Evolutionary conservation across 2,113 vertebrate genomes (phyloP).

Genomic region (Corythornis cristatus): DNA sequence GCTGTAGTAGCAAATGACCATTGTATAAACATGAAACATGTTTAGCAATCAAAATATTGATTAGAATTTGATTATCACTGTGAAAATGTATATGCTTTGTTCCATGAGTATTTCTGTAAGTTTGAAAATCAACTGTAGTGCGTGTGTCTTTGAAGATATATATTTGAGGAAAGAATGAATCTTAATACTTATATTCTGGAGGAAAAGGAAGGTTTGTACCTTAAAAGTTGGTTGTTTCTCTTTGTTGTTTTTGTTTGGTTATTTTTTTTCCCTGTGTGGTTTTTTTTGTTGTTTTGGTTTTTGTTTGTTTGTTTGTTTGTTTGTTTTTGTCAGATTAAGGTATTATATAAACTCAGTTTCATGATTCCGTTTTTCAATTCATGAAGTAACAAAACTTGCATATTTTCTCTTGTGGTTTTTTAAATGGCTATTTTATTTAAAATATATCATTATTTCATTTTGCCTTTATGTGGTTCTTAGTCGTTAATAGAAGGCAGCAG

Average conservation of each 20-base stretch:
- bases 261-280: too few relatives aligned
- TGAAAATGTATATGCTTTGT: neutral
- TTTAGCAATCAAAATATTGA: neutral
- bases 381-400: neutral
- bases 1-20: neutral
- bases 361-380: neutral
- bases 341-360: neutral
- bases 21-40: neutral
- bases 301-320: too few relatives aligned
- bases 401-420: neutral
- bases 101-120: rapidly evolving
- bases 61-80: neutral
- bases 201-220: neutral
- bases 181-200: neutral
- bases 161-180: neutral
- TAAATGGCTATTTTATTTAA: neutral
- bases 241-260: neutral
- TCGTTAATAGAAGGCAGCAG: neutral
- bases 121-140: neutral
- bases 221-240: neutral
- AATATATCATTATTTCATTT: neutral
- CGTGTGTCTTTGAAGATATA: neutral
- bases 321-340: neutral
- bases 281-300: too few relatives aligned
- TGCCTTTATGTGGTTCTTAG: neutral